Evolutionary conservation across 2,113 vertebrate genomes (phyloP), one percentile per base, ranked within the genome.

Genomic region (Nansenia antarctica): DNA sequence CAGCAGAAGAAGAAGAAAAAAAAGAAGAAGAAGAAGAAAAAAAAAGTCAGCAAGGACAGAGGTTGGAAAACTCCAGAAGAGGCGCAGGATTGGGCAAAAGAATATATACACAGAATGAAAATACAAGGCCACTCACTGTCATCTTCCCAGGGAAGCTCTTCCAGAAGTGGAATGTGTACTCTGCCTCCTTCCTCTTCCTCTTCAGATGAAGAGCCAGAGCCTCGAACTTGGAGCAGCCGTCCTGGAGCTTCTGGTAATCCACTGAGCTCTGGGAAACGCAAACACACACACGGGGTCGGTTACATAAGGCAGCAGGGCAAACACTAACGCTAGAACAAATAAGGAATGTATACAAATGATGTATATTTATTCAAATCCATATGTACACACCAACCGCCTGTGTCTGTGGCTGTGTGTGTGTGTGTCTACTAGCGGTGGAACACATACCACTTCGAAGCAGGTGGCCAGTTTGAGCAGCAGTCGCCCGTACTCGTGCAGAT

Each of bases 91-190:
- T 20, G 45, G n/a, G 4, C n/a, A 22, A 20, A 49, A n/a, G n/a
- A 49, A 22, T 20, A n/a, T 22, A n/a, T 8, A 22, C 6, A 49
- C 3, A 6, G 7, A 49, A 49, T 9, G 45, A 20, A 8, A 49
- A 20, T 20, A 62, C 20, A 30, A 18, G 24, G 15, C 31, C 58
- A 59, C 18, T 78, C 93, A 98, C 98, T 72, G 95, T 98, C 98
- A 99, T 99, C 82, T 99, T 99, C 7, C 98, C 98, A 11, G 98
- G 98, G 80, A 99, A 99, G 53, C 93, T 98, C 91, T 95, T 99
- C 97, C 97, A 99, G 87, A 99, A 99, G 68, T 95, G 91, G 31
- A 92, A 91, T 0, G 97, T 98, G 80, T 93, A 96, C 31, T 99
- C 96, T 0, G 95, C 95, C 76, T 98, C 96, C 75, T 97, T 99